A percentile compares a stretch with the other conserved stretches of the same genome.
Conservation (phyloP, 1,140 invertebrate species). For the Psilanteris sp. region DNA sequence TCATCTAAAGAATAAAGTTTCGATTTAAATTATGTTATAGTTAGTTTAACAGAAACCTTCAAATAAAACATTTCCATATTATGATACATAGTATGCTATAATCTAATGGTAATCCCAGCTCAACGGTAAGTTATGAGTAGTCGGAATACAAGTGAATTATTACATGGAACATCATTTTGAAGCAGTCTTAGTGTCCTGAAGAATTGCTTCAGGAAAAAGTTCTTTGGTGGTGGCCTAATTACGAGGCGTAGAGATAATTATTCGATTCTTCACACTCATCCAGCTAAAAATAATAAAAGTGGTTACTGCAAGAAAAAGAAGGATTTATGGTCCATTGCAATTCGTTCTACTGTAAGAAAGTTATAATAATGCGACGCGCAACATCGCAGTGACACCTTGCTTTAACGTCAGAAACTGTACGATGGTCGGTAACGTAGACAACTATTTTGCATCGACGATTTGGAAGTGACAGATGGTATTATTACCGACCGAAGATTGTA, state of each 20-base stretch:
- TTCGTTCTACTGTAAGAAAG: constrained; percentile 66
- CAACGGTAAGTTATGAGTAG: constrained; percentile 25
- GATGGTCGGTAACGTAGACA: too few relatives aligned
- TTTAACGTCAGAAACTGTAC: too few relatives aligned
- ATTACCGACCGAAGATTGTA: too few relatives aligned
- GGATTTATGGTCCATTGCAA: constrained; percentile 72
- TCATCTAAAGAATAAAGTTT: too few relatives aligned
- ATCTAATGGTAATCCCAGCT: not conserved
- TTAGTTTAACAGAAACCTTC: too few relatives aligned
- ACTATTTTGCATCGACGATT: too few relatives aligned
- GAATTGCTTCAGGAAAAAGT: constrained; percentile 58
- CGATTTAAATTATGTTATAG: too few relatives aligned
- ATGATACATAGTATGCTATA: not conserved
- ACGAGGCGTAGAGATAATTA: constrained; percentile 68
- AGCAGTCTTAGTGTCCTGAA: constrained; percentile 31
- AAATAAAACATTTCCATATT: too few relatives aligned
- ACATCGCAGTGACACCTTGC: constrained; percentile 9
- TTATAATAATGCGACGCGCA: constrained; percentile 12
- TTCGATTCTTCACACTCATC: constrained; percentile 74
- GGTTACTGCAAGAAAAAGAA: constrained; percentile 53
- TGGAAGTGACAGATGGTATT: too few relatives aligned
- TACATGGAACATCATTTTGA: constrained; percentile 41
- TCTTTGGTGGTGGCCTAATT: constrained; percentile 72
- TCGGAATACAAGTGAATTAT: constrained; percentile 51
- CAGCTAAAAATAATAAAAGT: constrained; percentile 67